These are phyloP conservation scores for Narcine bancroftii DNA, from an alignment of 2,113 vertebrate genomes.

Conservation along the genomic window DNA sequence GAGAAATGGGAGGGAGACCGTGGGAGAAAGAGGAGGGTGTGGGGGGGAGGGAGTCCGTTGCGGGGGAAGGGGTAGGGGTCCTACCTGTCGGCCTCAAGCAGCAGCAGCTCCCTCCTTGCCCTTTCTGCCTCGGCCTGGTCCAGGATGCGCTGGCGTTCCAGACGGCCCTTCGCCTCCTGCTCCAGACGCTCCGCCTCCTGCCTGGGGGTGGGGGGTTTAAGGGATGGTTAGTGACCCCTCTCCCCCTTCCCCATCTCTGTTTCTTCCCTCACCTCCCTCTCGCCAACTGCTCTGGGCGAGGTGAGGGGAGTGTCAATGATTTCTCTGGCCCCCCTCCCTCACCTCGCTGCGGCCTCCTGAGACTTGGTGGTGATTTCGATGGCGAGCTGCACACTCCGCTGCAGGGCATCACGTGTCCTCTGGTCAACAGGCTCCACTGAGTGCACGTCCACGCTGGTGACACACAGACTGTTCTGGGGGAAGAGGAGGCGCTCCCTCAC, in stretches of 20 bases:
- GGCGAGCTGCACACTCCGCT: conserved; percentile 83
- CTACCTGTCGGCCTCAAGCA: conserved; percentile 78
- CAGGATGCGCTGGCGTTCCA: conserved; percentile 76
- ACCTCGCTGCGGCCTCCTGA: conserved; percentile 79
- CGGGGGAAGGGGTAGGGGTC: neutral
- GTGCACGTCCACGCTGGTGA: conserved; percentile 84
- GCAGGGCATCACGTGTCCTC: conserved; percentile 72
- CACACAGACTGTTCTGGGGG: conserved; percentile 67
- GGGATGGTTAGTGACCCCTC: neutral
- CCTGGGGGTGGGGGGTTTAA: neutral
- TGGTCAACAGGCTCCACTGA: conserved; percentile 84
- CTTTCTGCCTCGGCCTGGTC: conserved; percentile 75
- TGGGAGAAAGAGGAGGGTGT: too few species aligned
- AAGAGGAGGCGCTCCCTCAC: conserved; percentile 60
- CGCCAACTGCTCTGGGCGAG: too few species aligned
- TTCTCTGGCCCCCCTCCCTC: neutral
- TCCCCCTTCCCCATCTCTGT: neutral
- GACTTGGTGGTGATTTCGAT: conserved; percentile 91
- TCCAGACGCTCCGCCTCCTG: conserved; percentile 75
- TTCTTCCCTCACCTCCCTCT: conserved; percentile 55
- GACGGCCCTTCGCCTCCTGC: conserved; percentile 73
- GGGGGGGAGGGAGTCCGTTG: too few species aligned
- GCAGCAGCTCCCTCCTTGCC: conserved; percentile 71
- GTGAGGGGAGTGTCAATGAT: too few species aligned
- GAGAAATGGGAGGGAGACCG: too few species aligned